Percentiles rank a stretch among this genome's conserved stretches.
phyloP scores from a whole-genome alignment of 2,888 invertebrate genomes.

The Dione juno region DNA sequence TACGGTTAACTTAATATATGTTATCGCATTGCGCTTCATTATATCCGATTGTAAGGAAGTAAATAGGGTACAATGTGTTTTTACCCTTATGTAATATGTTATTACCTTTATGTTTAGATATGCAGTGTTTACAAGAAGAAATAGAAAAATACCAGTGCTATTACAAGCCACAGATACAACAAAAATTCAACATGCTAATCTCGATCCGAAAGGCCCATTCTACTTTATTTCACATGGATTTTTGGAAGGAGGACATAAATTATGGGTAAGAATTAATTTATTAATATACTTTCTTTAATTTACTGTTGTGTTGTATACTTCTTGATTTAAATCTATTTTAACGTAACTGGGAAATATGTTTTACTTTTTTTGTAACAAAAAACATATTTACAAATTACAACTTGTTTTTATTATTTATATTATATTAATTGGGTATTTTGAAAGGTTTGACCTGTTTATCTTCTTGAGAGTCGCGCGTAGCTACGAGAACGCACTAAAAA shows the following conservation, averaged over 20 bases:
- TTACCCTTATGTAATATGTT: no score
- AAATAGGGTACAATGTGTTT: not conserved
- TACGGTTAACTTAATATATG: not conserved
- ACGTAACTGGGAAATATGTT: not conserved
- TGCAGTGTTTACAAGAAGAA: constrained; percentile 78
- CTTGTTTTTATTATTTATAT: no score
- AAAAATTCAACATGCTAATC: constrained; percentile 84
- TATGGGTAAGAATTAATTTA: constrained; percentile 82
- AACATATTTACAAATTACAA: no score
- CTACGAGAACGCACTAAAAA: no score
- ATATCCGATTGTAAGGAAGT: not conserved
- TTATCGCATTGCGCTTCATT: not conserved
- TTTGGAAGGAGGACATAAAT: constrained; percentile 90
- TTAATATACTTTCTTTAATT: not conserved
- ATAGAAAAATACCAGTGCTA: constrained; percentile 85
- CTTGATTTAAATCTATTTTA: not conserved
- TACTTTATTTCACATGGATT: constrained; percentile 94
- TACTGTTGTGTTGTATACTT: not conserved
- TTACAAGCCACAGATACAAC: constrained; percentile 87
- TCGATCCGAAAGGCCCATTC: constrained; percentile 86
- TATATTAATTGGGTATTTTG: no score
- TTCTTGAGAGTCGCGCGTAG: no score
- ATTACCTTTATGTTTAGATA: constrained; percentile 73
- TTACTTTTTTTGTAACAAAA: no score
- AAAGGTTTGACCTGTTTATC: no score